Base-by-base conservation (phyloP, 2,888 invertebrate species). In the Ligdia adustata region DNA sequence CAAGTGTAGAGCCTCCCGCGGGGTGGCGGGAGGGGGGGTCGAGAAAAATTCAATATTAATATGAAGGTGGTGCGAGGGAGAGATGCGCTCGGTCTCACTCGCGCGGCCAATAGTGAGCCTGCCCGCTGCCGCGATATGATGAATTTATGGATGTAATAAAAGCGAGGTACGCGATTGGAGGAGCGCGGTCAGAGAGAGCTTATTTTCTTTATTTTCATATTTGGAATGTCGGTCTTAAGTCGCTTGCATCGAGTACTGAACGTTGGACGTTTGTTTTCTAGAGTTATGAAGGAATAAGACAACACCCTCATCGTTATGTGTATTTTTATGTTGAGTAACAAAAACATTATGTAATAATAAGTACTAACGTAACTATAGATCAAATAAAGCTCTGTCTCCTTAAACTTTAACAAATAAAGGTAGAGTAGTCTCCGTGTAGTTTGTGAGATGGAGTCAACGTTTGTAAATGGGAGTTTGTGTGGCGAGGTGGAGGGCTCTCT, bases 131-230 rank as follows among this genome's bases (percentile, higher is more conserved):
- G 85, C 89, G 93, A 93, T 93, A 93, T 93, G 93, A 93, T 93
- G 93, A 93, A 95, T 94, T 94, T 95, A 95, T 94, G 94, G 94
- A 94, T 93, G 93, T 94, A 94, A 94, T 93, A 93, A 93, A 92
- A 92, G 88, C 88, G 90, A 87, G 90, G 90, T 89, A 85, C 91
- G 91, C 91, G 91, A 93, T 93, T 93, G 93, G 93, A 91, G 89
- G 91, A 91, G 79, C 57, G 63, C 80, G 81, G 82, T 76, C 82
- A 85, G 80, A 75, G 82, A 75, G 83, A 83, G 87, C 85, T 89
- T 90, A 90, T 90, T 90, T 90, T 88, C 90, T 90, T 89, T 90
- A 90, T 90, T 90, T 89, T 90, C 88, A 90, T 91, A 90, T 88
- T 79, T 82, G 82, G 76, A 81, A 81, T 81, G 80, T 83, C 72